A percentile compares a stretch with the other conserved stretches of the same genome.
Conservation (phyloP, 2,113 vertebrate species). For the Nothobranchius kuhntae region DNA sequence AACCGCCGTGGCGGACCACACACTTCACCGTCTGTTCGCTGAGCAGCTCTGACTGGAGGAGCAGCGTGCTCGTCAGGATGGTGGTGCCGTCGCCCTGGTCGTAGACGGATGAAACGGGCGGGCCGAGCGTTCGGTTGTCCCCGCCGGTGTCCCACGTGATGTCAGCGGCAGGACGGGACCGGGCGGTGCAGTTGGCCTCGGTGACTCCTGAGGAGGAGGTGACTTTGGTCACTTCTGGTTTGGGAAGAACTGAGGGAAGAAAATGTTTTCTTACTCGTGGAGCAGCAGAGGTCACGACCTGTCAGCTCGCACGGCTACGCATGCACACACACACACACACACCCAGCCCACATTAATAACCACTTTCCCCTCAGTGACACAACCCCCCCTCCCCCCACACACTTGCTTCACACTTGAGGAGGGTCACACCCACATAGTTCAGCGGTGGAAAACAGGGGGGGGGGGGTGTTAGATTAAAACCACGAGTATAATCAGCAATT, state of each 20-base stretch:
- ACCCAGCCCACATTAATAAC: conserved; percentile 55
- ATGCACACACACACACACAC: no score
- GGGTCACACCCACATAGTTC: neutral
- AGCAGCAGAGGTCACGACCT: conserved; percentile 2
- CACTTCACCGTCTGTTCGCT: conserved; percentile 63
- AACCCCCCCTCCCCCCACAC: conserved; percentile 19
- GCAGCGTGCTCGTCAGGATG: conserved; percentile 72
- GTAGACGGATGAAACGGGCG: conserved; percentile 37
- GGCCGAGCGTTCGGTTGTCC: conserved; percentile 67
- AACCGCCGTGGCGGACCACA: conserved; percentile 70
- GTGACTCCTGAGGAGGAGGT: conserved; percentile 64
- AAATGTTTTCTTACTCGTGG: neutral
- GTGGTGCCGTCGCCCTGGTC: conserved; percentile 75
- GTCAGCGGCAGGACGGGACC: conserved; percentile 67
- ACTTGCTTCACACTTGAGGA: neutral
- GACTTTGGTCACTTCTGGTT: conserved; percentile 71
- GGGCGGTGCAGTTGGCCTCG: conserved; percentile 77
- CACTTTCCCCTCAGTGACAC: conserved; percentile 44
- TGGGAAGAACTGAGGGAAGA: conserved; percentile 71
- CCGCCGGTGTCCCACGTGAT: conserved; percentile 70
- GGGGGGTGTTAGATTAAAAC: neutral
- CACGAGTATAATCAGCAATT: conserved; percentile 27
- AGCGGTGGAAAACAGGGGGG: neutral
- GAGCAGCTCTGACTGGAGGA: conserved; percentile 57
- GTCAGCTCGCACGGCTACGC: conserved; percentile 17